Conservation (phyloP, 2,797 vertebrate species). For the Nyctibius grandis region DNA sequence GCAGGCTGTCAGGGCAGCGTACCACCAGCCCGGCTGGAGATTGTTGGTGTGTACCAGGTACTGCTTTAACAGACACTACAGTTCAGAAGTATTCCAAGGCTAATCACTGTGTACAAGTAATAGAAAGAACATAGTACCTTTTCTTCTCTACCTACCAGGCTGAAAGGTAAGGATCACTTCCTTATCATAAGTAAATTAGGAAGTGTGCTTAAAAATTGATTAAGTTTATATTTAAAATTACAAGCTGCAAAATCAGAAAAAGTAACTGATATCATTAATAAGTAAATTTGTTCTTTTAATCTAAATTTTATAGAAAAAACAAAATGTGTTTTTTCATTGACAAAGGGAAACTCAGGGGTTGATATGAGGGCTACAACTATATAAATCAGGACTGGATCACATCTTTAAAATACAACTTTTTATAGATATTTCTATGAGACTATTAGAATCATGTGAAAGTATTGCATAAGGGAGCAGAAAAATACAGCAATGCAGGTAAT, state of each 20-base stretch:
- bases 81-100: not conserved
- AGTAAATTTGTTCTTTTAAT: not conserved
- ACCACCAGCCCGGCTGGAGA: not conserved
- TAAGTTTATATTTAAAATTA: not conserved
- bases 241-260: not conserved
- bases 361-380: not conserved
- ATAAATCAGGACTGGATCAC: not conserved
- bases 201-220: not conserved
- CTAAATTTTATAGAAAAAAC: not conserved
- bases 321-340: not conserved
- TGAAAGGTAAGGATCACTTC: not conserved
- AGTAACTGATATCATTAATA: not conserved
- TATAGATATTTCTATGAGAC: not conserved
- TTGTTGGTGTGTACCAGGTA: fast-evolving
- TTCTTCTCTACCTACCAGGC: not conserved
- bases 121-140: not conserved
- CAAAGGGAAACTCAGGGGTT: not conserved
- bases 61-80: not conserved
- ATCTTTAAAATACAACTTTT: not conserved
- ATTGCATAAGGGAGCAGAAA: not conserved
- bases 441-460: not conserved
- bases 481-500: not conserved
- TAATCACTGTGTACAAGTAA: not conserved
- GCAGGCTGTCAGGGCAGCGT: not conserved
- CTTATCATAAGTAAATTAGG: not conserved